Percentiles rank a stretch among this genome's conserved stretches.
Evolutionary conservation across 2,888 invertebrate genomes (phyloP).

Genomic region (Agriopis aurantiaria): DNA sequence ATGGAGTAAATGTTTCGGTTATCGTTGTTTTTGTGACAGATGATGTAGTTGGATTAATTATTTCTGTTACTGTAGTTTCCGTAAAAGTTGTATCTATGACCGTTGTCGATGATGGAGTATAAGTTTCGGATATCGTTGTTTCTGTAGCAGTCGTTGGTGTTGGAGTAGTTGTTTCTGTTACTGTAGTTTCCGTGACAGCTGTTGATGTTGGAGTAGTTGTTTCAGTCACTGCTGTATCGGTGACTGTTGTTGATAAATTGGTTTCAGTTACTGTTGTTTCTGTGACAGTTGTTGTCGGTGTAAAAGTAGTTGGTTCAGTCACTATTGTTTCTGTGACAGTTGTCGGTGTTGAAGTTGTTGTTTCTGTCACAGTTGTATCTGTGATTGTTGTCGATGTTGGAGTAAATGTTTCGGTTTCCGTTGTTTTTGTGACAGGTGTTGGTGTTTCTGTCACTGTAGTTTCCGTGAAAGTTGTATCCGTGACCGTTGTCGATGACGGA

Average conservation of each 20-base stretch:
- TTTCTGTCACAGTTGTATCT: background rate
- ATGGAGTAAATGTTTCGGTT: constrained; percentile 3
- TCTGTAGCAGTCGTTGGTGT: background rate
- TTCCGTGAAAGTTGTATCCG: background rate
- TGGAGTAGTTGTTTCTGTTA: background rate
- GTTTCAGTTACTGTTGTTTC: constrained; percentile 1
- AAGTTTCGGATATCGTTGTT: background rate
- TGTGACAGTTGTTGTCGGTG: background rate
- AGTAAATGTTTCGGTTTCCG: background rate
- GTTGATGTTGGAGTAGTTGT: background rate
- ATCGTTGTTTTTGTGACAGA: background rate
- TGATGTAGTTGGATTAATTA: background rate
- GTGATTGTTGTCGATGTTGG: background rate
- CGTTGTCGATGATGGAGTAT: background rate
- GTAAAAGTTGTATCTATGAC: background rate
- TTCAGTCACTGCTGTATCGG: background rate
- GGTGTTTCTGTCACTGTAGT: background rate
- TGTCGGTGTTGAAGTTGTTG: background rate
- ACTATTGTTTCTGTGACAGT: background rate
- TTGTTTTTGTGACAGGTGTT: background rate
- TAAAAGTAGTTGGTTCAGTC: background rate
- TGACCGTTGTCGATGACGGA: background rate
- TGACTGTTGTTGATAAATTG: background rate
- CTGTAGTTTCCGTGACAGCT: background rate
- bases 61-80: no score